Conservation (phyloP, 2,113 vertebrate genomes). For the Notothenia coriiceps region DNA sequence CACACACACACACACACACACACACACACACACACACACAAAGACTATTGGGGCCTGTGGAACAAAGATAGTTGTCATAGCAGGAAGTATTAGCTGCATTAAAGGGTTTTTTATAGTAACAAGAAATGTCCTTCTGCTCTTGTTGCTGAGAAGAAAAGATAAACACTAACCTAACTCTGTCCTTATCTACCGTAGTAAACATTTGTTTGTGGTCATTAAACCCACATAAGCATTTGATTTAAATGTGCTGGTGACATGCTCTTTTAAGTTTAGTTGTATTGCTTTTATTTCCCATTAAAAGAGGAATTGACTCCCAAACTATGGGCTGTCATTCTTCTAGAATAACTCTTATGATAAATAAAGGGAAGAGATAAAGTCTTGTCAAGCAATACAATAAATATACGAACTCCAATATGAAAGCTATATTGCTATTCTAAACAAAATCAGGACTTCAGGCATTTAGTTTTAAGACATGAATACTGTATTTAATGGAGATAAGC, state of each 20-base stretch:
- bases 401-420: not conserved
- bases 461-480: not conserved
- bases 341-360: not conserved
- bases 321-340: not conserved
- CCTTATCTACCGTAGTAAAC: not conserved
- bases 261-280: not conserved
- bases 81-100: slow-evolving; percentile 38
- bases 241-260: not conserved
- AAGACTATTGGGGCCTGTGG: slow-evolving; percentile 17
- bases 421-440: not conserved
- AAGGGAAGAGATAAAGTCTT: not conserved
- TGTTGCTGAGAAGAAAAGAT: not conserved
- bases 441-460: not conserved
- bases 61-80: slow-evolving; percentile 53
- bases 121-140: slow-evolving; percentile 5
- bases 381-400: not conserved
- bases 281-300: slow-evolving; percentile 15
- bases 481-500: not conserved
- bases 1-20: not conserved
- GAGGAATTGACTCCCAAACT: slow-evolving; percentile 1
- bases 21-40: no score
- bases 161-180: not conserved
- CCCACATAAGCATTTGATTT: not conserved
- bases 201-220: not conserved
- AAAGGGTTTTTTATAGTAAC: slow-evolving; percentile 11